Evolutionary conservation across 2,113 vertebrate genomes (phyloP).

Genomic region (Ia io): DNA sequence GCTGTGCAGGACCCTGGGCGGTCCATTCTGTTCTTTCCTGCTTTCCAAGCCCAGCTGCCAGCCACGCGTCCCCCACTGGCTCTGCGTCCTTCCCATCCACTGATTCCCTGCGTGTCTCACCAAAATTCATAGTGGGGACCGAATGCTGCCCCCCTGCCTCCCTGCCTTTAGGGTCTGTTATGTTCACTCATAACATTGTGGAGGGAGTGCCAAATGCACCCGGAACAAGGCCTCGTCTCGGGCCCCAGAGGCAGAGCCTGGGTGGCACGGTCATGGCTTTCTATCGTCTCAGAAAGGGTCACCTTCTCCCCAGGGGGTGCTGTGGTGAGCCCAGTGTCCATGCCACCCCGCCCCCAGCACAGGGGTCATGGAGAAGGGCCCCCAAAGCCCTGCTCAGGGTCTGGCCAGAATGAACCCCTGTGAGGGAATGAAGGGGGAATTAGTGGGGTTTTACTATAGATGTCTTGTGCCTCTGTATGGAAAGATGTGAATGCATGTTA

Average conservation of each 20-base stretch:
- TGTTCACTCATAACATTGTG: slow-evolving; percentile 38
- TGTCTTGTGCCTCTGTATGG: not conserved
- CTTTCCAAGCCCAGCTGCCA: not conserved
- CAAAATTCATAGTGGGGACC: not conserved
- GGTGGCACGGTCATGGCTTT: not conserved
- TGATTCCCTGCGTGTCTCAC: not conserved
- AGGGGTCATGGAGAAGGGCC: not conserved
- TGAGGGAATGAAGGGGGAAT: not conserved
- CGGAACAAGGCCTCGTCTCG: slow-evolving; percentile 2
- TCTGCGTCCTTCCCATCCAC: not conserved
- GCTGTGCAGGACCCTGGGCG: rapidly evolving
- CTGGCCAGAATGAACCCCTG: not conserved
- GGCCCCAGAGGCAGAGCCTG: not conserved
- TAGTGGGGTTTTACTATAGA: not conserved
- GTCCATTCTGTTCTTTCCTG: not conserved
- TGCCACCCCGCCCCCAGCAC: not conserved
- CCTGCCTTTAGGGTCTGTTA: slow-evolving; percentile 35
- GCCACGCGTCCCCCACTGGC: not conserved
- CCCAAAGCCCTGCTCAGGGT: not conserved
- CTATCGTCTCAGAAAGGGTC: not conserved
- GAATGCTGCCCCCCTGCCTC: slow-evolving; percentile 16
- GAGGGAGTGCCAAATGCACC: slow-evolving; percentile 22
- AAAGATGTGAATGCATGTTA: too few relatives aligned
- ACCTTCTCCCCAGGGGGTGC: not conserved
- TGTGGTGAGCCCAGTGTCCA: rapidly evolving